Evolutionary conservation across 2,797 vertebrate genomes (phyloP).

Genomic region (Tragelaphus eurycerus): DNA sequence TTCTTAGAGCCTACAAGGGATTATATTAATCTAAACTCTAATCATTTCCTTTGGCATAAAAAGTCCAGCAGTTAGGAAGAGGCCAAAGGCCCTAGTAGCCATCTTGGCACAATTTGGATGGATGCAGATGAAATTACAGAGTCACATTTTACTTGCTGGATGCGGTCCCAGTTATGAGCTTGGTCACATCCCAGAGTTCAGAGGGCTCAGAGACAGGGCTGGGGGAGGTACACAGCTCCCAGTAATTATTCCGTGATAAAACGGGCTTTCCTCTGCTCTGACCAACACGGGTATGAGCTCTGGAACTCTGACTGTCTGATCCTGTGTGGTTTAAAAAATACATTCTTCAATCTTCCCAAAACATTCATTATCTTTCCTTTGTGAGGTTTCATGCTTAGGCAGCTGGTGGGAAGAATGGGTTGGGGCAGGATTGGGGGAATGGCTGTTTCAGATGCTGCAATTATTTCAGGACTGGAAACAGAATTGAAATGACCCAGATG

Average conservation of each 20-base stretch:
- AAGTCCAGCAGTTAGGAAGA: constrained; percentile 41
- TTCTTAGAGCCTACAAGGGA: constrained; percentile 22
- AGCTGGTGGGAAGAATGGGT: constrained; percentile 20
- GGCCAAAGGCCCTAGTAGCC: constrained; percentile 25
- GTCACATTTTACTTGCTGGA: constrained; percentile 57
- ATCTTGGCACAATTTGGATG: constrained; percentile 32
- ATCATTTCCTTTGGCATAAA: constrained; percentile 63
- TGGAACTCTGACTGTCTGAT: constrained; percentile 48
- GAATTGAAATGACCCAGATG: constrained; percentile 78
- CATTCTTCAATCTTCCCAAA: neutral
- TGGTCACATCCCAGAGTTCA: constrained; percentile 41
- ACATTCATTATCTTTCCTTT: constrained; percentile 45
- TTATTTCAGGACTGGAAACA: constrained; percentile 76
- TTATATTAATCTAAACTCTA: constrained; percentile 45
- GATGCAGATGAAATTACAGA: constrained; percentile 61
- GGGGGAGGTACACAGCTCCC: neutral
- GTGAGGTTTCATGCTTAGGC: constrained; percentile 22
- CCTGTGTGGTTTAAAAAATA: constrained; percentile 53
- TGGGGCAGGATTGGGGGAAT: neutral
- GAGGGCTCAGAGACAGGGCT: constrained; percentile 38
- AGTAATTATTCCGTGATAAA: neutral
- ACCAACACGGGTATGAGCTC: neutral
- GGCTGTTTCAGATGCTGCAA: constrained; percentile 67
- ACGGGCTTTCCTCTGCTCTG: constrained; percentile 20
- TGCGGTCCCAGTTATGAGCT: constrained; percentile 43